Base-by-base conservation (phyloP, 1,140 invertebrate species). In the Scaptodrosophila lebanonensis region DNA sequence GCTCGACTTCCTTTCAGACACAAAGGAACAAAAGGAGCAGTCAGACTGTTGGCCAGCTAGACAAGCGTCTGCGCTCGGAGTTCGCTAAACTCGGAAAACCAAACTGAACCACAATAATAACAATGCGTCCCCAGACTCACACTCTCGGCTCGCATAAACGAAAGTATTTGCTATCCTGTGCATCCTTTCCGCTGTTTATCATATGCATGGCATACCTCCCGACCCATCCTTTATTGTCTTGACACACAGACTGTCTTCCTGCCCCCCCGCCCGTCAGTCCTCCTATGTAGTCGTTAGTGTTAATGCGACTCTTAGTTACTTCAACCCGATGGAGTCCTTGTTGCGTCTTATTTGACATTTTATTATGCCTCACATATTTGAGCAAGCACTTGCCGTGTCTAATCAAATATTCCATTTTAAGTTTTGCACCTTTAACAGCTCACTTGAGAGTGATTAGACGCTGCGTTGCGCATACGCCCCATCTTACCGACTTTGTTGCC, bases 361-460 rank as follows among this genome's bases (percentile, higher is more conserved):
- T 49, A 43, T 56, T 44, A 48, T 40, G 38, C 33, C 29, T 16
- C 22, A 44, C 35, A 38, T 38, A 38, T 38, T 15, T 13, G 9
- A 12, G 5, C 13, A 12, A 38, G 9, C 13, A 38, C 17, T 12
- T 38, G 35, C 40, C 40, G 40, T 35, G 54, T 47, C 66, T 66
- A 62, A 75, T 76, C 62, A 76, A 75, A 76, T 70, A 76, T 76
- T 56, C 71, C 66, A 65, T 52, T 42, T 45, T 43, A 49, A 65
- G 50, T 36, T 32, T 16, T n/a, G 12, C 38, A 29, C 17, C 17
- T 39, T 36, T 22, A 69, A 79, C 52, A 49, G 51, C 66, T 66
- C 75, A 59, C 63, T 71, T 67, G 72, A 66, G 72, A 53, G 20
- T 61, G 17, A 71, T 79, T 69, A 69, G 50, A 32, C 20, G 13